Conservation (phyloP, 2,797 vertebrate genomes). For the Lates japonicus region DNA sequence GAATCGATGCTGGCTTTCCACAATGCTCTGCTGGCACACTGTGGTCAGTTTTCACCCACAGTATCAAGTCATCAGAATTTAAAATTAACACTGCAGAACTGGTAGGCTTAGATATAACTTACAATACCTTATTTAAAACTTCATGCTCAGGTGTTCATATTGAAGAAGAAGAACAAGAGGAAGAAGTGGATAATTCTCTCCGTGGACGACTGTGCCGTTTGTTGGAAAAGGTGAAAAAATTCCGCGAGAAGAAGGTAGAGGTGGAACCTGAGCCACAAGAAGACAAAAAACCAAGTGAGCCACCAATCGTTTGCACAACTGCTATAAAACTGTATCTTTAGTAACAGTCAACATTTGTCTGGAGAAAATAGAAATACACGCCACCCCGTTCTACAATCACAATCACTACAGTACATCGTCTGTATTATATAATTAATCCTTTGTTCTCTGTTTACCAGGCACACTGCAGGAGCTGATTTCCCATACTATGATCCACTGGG, state of each 20-base stretch:
- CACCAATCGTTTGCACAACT: background rate
- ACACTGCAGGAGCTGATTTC: conserved; percentile 95
- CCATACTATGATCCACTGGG: conserved; percentile 97
- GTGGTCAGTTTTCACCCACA: conserved; percentile 85
- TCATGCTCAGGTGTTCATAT: conserved; percentile 87
- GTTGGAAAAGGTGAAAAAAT: conserved; percentile 88
- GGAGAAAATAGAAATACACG: background rate
- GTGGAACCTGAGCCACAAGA: conserved; percentile 87
- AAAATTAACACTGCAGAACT: background rate
- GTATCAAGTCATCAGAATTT: background rate
- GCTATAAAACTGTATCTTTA: background rate
- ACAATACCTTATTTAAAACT: conserved; percentile 8
- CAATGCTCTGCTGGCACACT: conserved; percentile 90
- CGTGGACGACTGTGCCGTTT: conserved; percentile 89
- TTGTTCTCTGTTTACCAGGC: conserved; percentile 75
- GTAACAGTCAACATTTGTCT: background rate
- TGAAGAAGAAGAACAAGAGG: conserved; percentile 90
- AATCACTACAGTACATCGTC: background rate
- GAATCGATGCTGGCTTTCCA: conserved; percentile 89
- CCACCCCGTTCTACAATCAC: background rate
- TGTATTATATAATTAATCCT: background rate
- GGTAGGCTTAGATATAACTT: background rate
- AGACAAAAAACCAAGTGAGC: conserved; percentile 91
- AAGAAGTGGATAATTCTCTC: conserved; percentile 89
- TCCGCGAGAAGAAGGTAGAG: conserved; percentile 86